Conservation (phyloP, 2,797 vertebrate genomes). For the Otus scops region DNA sequence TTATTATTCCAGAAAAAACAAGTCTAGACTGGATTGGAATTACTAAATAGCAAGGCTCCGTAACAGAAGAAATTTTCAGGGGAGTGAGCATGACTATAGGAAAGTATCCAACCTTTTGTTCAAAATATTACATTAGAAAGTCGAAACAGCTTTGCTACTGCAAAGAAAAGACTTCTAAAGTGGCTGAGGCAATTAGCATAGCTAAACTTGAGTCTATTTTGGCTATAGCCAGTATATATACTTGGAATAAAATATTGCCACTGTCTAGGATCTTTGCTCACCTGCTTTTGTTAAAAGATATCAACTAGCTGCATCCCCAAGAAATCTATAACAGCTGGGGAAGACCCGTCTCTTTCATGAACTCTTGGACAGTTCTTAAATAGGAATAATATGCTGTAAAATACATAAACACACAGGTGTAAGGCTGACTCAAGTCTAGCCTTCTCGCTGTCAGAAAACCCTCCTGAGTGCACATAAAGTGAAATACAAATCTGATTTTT, state of each 20-base stretch:
- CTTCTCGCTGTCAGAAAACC: not conserved
- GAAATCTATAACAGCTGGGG: not conserved
- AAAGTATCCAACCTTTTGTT: not conserved
- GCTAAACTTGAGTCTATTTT: not conserved
- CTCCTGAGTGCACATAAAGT: not conserved
- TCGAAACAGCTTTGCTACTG: not conserved
- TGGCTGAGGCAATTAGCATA: not conserved
- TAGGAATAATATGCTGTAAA: not conserved
- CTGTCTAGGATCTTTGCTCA: not conserved
- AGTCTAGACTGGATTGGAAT: not conserved
- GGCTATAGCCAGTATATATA: not conserved
- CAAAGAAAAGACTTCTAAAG: not conserved
- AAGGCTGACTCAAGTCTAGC: not conserved
- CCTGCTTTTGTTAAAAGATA: not conserved
- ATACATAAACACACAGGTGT: not conserved
- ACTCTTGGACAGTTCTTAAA: not conserved
- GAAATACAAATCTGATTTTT: not conserved
- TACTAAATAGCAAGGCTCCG: not conserved
- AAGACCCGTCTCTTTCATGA: not conserved
- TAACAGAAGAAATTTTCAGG: not conserved
- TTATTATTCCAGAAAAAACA: slow-evolving; percentile 5
- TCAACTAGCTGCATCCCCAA: not conserved
- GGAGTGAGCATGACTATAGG: not conserved
- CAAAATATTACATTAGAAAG: not conserved
- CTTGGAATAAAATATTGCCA: not conserved